Percentiles rank a stretch among this genome's conserved stretches.
Conservation (phyloP, 2,797 vertebrate species). For the Merluccius polli region DNA sequence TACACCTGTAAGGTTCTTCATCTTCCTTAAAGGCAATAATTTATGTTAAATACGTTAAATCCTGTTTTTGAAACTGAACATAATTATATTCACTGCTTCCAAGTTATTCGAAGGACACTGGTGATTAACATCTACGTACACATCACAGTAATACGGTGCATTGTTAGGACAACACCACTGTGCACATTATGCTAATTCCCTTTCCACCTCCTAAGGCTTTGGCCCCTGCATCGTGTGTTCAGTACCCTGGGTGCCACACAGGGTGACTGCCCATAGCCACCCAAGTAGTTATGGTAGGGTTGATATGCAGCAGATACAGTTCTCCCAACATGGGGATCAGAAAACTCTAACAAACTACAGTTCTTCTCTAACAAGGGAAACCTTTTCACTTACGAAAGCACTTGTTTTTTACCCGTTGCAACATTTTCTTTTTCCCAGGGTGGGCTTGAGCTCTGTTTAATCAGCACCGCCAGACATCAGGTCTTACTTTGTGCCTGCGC, state of each 20-base stretch:
- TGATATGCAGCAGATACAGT: slow-evolving; percentile 1
- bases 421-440: not conserved
- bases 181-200: not conserved
- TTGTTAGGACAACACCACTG: not conserved
- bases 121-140: not conserved
- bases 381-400: not conserved
- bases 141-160: not conserved
- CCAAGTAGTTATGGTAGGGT: not conserved
- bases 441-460: slow-evolving; percentile 1
- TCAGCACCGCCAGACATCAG: slow-evolving; percentile 9
- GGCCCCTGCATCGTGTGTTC: not conserved
- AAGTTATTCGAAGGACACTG: not conserved
- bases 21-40: not conserved
- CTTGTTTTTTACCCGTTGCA: not conserved
- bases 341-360: not conserved
- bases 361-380: too few species aligned
- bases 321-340: not conserved
- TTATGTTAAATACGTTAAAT: not conserved
- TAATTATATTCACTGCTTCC: not conserved
- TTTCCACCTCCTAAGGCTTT: not conserved
- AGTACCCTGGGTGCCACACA: not conserved
- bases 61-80: not conserved
- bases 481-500: slow-evolving; percentile 15
- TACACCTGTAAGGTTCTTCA: not conserved
- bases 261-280: not conserved